phyloP scores from a whole-genome alignment of 2,113 vertebrate species.

The Myanophis thanlyinensis region DNA sequence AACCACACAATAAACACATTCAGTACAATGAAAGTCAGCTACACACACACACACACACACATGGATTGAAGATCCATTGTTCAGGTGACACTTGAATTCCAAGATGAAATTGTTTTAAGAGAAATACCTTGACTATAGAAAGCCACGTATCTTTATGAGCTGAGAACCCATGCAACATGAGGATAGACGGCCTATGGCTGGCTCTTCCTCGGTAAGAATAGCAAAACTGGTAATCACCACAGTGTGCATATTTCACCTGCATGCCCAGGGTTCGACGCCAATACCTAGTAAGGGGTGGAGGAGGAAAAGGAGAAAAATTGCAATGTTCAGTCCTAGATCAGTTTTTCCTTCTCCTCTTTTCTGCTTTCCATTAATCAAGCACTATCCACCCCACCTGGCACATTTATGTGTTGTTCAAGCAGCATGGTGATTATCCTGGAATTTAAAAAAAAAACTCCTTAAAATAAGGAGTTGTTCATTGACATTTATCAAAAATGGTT shows the following conservation, averaged over 20 bases:
- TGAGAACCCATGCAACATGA: conserved; percentile 94
- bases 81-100: background rate
- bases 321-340: accelerated
- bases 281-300: conserved; percentile 68
- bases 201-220: conserved; percentile 84
- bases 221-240: conserved; percentile 86
- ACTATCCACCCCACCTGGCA: background rate
- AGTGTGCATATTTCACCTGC: conserved; percentile 73
- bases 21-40: too few relatives aligned
- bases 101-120: background rate
- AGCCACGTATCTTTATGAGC: conserved; percentile 90
- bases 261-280: conserved; percentile 83
- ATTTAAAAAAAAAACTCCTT: background rate
- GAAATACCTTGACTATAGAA: conserved; percentile 86
- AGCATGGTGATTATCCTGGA: background rate
- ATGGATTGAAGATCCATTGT: background rate
- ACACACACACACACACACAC: background rate
- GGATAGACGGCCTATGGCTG: conserved; percentile 76
- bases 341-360: background rate
- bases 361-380: background rate
- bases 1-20: background rate
- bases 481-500: background rate
- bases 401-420: background rate
- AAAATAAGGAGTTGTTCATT: background rate
- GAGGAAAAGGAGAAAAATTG: background rate